Conservation (phyloP, 2,888 invertebrate species). For the Euplagia quadripunctaria region DNA sequence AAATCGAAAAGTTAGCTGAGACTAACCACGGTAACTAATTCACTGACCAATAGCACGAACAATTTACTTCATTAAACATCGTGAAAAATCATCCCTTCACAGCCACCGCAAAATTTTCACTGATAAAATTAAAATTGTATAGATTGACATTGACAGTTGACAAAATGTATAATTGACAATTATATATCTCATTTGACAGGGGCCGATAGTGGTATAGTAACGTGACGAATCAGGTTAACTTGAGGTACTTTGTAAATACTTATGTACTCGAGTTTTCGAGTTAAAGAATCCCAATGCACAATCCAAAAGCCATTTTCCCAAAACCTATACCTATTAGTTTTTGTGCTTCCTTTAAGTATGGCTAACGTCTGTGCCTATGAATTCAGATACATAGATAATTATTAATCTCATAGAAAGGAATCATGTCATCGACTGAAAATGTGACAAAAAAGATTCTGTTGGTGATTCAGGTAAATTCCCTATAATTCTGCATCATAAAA, state of each 20-base stretch:
- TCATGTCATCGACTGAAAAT: too few relatives aligned
- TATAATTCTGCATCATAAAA: too few relatives aligned
- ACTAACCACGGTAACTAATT: conserved; percentile 25
- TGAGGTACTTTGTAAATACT: background rate
- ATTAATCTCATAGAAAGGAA: too few relatives aligned
- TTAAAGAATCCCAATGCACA: too few relatives aligned
- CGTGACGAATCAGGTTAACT: background rate
- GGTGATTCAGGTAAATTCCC: too few relatives aligned
- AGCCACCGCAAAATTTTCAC: conserved; percentile 43
- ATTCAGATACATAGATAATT: too few relatives aligned
- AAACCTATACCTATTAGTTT: too few relatives aligned
- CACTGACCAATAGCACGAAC: conserved; percentile 43
- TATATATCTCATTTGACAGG: background rate
- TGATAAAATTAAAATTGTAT: conserved; percentile 29
- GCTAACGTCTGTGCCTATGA: too few relatives aligned
- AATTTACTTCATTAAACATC: conserved; percentile 35
- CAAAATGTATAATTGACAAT: background rate
- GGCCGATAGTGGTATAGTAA: too few relatives aligned
- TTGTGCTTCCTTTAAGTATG: too few relatives aligned
- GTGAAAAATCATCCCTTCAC: conserved; percentile 24
- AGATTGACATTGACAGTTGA: conserved; percentile 18
- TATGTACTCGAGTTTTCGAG: background rate
- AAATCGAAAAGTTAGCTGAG: conserved; percentile 22
- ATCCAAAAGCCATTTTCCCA: too few relatives aligned
- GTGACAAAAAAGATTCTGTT: too few relatives aligned